Evolutionary conservation across 1,140 invertebrate genomes (phyloP).

Genomic region (Penaeus vannamei): DNA sequence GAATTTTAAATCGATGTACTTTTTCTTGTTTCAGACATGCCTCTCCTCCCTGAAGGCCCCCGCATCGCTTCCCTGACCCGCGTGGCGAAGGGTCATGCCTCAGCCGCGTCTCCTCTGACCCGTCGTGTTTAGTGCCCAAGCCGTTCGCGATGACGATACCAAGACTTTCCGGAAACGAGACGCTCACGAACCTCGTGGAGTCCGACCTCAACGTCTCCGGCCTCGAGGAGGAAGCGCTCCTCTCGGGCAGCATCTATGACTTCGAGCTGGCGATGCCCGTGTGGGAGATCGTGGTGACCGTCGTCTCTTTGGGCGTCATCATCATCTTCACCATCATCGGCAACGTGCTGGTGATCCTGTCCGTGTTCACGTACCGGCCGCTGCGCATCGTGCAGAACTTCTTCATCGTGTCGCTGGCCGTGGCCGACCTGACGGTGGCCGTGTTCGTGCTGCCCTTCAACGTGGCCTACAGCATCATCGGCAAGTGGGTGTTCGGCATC

Average conservation of each 20-base stretch:
- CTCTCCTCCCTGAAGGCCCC: too few species aligned
- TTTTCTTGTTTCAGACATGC: too few species aligned
- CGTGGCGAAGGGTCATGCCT: too few species aligned
- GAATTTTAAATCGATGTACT: too few species aligned
- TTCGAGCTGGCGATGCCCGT: conserved; percentile 46
- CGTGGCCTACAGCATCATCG: conserved; percentile 91
- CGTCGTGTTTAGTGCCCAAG: neutral
- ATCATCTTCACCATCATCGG: conserved; percentile 92
- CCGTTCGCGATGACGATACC: conserved; percentile 27
- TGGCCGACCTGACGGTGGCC: conserved; percentile 95
- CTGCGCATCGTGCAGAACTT: conserved; percentile 97
- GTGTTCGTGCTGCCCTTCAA: conserved; percentile 96
- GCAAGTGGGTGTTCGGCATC: conserved; percentile 91
- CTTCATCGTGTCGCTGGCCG: conserved; percentile 96
- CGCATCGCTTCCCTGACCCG: too few species aligned
- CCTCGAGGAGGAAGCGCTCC: neutral
- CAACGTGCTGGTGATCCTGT: conserved; percentile 95
- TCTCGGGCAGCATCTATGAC: neutral
- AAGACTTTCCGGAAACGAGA: conserved; percentile 21
- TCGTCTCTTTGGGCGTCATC: conserved; percentile 82
- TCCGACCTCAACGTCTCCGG: conserved; percentile 47
- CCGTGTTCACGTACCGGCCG: conserved; percentile 95
- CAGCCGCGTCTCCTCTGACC: too few species aligned
- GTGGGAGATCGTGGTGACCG: conserved; percentile 85
- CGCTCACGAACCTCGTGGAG: conserved; percentile 30